Base-by-base conservation (phyloP, 2,797 vertebrate genomes). In the Liasis olivaceus region DNA sequence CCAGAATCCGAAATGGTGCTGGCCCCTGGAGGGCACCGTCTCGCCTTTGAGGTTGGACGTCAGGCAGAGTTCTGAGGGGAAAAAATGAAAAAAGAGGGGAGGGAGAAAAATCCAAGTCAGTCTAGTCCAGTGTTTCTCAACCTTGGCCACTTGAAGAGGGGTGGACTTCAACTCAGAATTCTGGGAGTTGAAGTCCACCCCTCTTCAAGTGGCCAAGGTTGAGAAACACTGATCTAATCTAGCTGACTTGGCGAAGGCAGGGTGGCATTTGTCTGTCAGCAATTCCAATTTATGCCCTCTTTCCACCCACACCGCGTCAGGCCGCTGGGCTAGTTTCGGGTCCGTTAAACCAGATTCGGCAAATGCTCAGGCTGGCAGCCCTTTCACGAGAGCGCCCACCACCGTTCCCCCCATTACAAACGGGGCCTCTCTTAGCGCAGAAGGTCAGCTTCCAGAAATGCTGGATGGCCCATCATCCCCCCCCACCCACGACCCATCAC, bases 1-100 rank as follows among this genome's bases (percentile, higher is more conserved):
- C 99, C 99, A 99, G 96, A 99, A 99, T 93, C 98, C 98, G 93
- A 99, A 99, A 96, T 99, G 99, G 96, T 99, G 99, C 47, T 98
- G 95, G 87, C 98, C 97, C 56, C 98, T 99, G 85, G 98, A 98
- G 0, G 98, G 95, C 64, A 99, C 99, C 0, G 98, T 99, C 96
- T 99, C 98, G 94, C 98, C 98, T 97, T 99, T 99, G 93, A 99
- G 96, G 85, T 99, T 99, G 90, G 99, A 99, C 3, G 99, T 99
- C 97, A 99, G 93, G 95, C 98, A 98, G 51, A 99, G 96, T 97
- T 99, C 99, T 99, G 95, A 85, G 91, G 8, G 3, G 36, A 42
- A 1, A 9, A 90, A 93, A 89, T 5, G 94, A 60, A 7, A 6
- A 1, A 85, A 1, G 72, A 14, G 8, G 1, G 24, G 42, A 0